Evolutionary conservation across 2,797 vertebrate genomes (phyloP), one percentile per base, ranked within the genome.

Genomic region (Phoeniculus purpureus): DNA sequence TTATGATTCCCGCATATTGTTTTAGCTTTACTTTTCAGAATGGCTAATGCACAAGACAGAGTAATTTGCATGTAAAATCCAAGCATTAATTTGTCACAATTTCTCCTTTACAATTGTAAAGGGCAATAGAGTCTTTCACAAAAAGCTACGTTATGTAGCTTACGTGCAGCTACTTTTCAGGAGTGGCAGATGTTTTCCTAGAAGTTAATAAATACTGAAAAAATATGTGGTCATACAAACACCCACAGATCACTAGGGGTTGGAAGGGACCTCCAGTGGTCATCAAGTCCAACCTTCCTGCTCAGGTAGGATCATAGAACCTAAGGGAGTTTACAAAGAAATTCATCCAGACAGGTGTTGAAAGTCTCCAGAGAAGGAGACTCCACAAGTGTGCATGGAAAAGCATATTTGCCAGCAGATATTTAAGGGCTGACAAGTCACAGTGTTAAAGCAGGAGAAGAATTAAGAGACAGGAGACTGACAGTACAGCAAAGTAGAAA

Each of bases 71-170:
- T 25, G 7, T 27, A 15, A 74, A 62, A 52, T 13, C 8, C 25
- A 65, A 18, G 40, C 20, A 23, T 4, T 40, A 4, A 34, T 40
- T 51, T 26, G 13, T 27, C 12, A 59, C 0, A 0, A 25, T 61
- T 70, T 25, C 13, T 50, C 26, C 4, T 58, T 3, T 1, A 23
- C 37, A 71, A 73, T 47, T 27, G 1, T 18, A 82, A 62, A 7
- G 1, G 6, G 3, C 5, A 62, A 27, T n/a, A n/a, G n/a, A n/a
- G 21, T 61, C 1, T 34, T 8, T 31, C 29, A 37, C 6, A 54
- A 45, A 76, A 82, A 65, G 3, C 17, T 65, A 12, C 40, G n/a
- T n/a, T n/a, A n/a, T n/a, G n/a, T n/a, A n/a, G n/a, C 15, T 40
- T 40, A 40, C 40, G 40, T 40, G 40, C 40, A 40, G 40, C 15